Conservation (phyloP, 23 tunicate genomes). For the Clavelina lepadiformis region DNA sequence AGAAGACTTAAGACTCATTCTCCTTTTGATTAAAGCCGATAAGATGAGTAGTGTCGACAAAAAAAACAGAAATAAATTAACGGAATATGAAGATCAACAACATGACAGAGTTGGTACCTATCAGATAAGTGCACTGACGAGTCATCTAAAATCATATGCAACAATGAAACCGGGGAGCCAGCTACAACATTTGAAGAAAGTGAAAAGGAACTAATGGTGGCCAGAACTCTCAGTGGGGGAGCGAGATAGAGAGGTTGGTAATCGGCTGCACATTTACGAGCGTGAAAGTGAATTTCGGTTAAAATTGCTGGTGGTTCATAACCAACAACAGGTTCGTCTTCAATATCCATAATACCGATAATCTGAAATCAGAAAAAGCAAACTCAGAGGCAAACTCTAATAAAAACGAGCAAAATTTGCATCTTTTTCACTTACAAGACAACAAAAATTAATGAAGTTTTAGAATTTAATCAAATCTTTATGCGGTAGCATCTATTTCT, state of each 20-base stretch:
- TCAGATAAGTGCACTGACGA: conserved; percentile 34
- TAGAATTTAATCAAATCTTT: too few relatives aligned
- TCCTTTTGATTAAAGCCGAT: not conserved
- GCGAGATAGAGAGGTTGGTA: conserved; percentile 46
- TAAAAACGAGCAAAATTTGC: too few relatives aligned
- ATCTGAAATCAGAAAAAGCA: conserved; percentile 1
- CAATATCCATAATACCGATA: conserved; percentile 47
- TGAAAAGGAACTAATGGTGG: conserved; percentile 46
- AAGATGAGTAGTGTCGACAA: too few relatives aligned
- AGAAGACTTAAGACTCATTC: not conserved
- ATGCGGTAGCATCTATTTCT: too few relatives aligned
- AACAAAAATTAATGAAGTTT: too few relatives aligned
- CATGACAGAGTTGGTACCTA: conserved; percentile 18
- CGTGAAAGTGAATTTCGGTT: conserved; percentile 69
- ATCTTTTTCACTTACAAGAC: too few relatives aligned
- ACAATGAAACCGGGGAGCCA: conserved; percentile 15
- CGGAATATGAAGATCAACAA: not conserved
- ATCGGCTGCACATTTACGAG: conserved; percentile 27
- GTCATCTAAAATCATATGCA: conserved; percentile 52
- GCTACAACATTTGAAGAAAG: conserved; percentile 73
- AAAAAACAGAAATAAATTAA: too few relatives aligned
- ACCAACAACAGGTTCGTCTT: conserved; percentile 71
- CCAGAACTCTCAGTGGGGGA: conserved; percentile 36
- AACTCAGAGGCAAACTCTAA: not conserved
- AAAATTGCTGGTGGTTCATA: conserved; percentile 75